Conservation (phyloP, 2,888 invertebrate genomes). For the Nomada lathburiana region DNA sequence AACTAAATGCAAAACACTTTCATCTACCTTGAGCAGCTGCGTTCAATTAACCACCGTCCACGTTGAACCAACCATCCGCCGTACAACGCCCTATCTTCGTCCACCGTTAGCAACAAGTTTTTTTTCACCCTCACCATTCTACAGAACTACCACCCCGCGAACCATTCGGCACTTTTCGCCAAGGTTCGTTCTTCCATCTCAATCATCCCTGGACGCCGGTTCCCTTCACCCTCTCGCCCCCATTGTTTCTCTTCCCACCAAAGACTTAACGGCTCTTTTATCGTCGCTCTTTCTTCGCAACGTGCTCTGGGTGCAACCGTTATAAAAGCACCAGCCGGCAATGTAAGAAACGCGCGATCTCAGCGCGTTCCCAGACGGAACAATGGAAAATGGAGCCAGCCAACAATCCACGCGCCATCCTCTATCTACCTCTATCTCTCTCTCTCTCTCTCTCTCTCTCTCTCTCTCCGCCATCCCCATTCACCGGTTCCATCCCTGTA, state of each 20-base stretch:
- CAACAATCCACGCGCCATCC: conserved; percentile 46
- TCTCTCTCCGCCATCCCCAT: neutral
- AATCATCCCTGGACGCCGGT: conserved; percentile 31
- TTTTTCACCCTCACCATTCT: conserved; percentile 23
- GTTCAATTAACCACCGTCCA: too few relatives aligned
- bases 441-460: neutral
- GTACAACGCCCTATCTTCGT: neutral
- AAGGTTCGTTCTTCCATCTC: conserved; percentile 22
- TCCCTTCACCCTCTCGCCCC: conserved; percentile 2
- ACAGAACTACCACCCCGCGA: neutral
- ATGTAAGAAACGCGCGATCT: conserved; percentile 60
- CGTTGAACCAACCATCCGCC: too few relatives aligned
- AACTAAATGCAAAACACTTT: too few relatives aligned
- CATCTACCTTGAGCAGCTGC: too few relatives aligned
- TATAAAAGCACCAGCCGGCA: conserved; percentile 66
- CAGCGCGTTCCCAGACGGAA: conserved; percentile 41
- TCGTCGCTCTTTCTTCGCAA: conserved; percentile 66
- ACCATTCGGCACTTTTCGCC: neutral
- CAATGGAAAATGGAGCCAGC: conserved; percentile 49
- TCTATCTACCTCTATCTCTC: neutral
- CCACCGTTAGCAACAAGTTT: conserved; percentile 47
- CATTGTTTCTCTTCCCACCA: conserved; percentile 61
- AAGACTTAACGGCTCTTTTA: conserved; percentile 74
- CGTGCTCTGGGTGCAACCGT: conserved; percentile 58
- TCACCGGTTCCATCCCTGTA: neutral